phyloP scores from a whole-genome alignment of 2,797 vertebrate genomes.

The Chaunax sp. region DNA sequence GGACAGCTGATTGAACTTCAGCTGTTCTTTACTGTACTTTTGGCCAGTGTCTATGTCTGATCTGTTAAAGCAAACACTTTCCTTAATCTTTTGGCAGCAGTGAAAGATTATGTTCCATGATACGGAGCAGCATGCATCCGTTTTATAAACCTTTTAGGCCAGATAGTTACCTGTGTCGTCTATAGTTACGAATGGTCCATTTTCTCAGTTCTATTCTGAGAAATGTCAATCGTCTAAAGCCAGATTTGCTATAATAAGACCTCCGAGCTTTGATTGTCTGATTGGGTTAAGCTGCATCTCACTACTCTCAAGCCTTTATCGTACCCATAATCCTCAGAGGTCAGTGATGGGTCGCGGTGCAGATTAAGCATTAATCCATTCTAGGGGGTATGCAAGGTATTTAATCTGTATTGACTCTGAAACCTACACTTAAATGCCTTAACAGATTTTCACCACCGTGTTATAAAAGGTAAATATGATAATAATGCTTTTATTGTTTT shows the following conservation, averaged over 20 bases:
- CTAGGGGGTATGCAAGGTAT: background rate
- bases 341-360: slow-evolving; percentile 12
- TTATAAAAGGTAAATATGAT: too few relatives aligned
- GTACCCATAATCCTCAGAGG: slow-evolving; percentile 21
- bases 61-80: slow-evolving; percentile 38
- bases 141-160: background rate
- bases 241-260: slow-evolving; percentile 68
- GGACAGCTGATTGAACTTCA: background rate
- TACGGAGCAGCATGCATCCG: background rate
- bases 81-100: slow-evolving; percentile 32
- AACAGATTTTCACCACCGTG: background rate
- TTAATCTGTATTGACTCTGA: background rate
- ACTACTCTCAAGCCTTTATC: background rate
- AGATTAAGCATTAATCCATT: slow-evolving; percentile 26
- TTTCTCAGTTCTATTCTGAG: slow-evolving; percentile 54
- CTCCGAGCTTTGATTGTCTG: slow-evolving; percentile 56
- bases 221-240: slow-evolving; percentile 60
- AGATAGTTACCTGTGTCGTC: background rate
- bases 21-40: slow-evolving; percentile 1
- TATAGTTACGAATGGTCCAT: slow-evolving; percentile 1
- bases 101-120: background rate
- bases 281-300: slow-evolving; percentile 24
- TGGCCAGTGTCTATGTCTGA: background rate
- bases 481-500: too few relatives aligned
- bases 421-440: background rate